Evolutionary conservation across 2,888 invertebrate genomes (phyloP), one percentile per base, ranked within the genome.

Genomic region (Ctenicera cuprea): DNA sequence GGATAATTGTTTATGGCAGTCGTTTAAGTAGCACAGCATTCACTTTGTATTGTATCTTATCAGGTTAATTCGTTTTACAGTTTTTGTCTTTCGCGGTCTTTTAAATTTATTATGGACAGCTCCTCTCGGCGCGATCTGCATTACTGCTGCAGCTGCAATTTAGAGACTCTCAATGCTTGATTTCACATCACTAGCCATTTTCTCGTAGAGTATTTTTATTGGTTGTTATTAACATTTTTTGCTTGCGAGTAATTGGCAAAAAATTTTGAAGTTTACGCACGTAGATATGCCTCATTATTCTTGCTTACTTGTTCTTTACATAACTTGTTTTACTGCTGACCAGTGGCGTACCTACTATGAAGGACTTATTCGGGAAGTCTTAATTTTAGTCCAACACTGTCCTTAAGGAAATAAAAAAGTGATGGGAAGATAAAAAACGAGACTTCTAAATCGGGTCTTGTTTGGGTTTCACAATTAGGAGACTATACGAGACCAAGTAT

Each of bases 21-120:
- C 59, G 48, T 57, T 63, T 66, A 71, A 71, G 71, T 71, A 61
- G 71, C 71, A 71, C 71, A 71, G 61, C 71, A 71, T 71, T 71
- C 71, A 71, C 71, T 71, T 71, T 54, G 64, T 71, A 67, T 57
- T 67, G 57, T 67, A 67, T 54, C 50, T 41, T 69, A 69, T 69
- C 69, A 41, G 61, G 61, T 61, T 69, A 69, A 69, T 69, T 67
- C 59, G 45, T 14, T 59, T 67, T 67, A 26, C 18, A 33, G 45
- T 67, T 59, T 67, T 69, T 69, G 37, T 50, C 62, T 48, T 48
- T 61, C 43, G 63, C 45, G 63, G 43, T 26, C 14, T 45, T 41
- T 41, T 45, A 59, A 63, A 63, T 63, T 63, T 63, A 63, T 63
- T 59, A 59, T 59, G 38, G 38, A 59, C 59, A 5, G 61, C 61